phyloP scores from a whole-genome alignment of 2,113 vertebrate species.

The Gopherus flavomarginatus region DNA sequence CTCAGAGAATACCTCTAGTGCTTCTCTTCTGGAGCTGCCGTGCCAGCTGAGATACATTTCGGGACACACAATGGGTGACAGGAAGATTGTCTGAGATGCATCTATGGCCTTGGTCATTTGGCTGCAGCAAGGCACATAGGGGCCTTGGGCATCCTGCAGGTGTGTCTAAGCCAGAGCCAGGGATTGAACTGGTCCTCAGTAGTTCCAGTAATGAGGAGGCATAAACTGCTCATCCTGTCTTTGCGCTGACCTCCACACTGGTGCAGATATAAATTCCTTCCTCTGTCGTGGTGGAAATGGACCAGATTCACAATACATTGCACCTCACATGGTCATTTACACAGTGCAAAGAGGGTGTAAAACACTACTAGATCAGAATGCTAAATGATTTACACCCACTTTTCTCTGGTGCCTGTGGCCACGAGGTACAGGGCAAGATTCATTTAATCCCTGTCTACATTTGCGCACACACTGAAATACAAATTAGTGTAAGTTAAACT shows the following conservation, averaged over 20 bases:
- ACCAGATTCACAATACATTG: not conserved
- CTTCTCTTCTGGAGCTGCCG: not conserved
- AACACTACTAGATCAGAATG: not conserved
- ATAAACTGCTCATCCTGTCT: not conserved
- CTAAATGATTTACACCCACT: not conserved
- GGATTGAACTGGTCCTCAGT: not conserved
- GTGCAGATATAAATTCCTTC: not conserved
- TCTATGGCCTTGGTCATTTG: not conserved
- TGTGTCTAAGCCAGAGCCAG: not conserved
- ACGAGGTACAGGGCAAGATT: not conserved
- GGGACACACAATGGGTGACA: accelerated
- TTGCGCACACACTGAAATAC: not conserved
- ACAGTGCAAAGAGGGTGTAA: not conserved
- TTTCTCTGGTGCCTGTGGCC: not conserved
- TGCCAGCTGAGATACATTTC: not conserved
- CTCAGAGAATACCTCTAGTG: not conserved
- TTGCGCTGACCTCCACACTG: not conserved
- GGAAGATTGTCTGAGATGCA: not conserved
- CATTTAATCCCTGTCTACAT: not conserved
- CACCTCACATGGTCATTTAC: not conserved
- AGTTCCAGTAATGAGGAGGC: not conserved
- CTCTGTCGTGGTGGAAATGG: not conserved
- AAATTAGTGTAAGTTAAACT: not conserved
- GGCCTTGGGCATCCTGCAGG: not conserved
- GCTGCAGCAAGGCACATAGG: not conserved